A percentile compares a stretch with the other conserved stretches of the same genome.
These are phyloP conservation scores for Parochlus steinenii DNA, from an alignment of 2,888 invertebrate species.

Conservation along the genomic window DNA sequence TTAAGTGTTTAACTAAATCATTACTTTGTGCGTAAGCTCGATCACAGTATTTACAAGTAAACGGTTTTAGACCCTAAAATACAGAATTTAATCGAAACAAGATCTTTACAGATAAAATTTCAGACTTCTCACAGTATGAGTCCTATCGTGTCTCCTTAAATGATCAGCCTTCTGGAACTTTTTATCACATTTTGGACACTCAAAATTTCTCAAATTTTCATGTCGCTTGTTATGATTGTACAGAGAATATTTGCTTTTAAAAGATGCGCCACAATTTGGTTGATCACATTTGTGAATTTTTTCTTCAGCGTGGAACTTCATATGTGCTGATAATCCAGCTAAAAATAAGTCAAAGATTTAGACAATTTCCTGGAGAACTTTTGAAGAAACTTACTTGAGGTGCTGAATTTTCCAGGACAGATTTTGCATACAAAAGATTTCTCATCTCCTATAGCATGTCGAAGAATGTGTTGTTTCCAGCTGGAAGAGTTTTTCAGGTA, in stretches of 20 bases:
- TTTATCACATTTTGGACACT: no score
- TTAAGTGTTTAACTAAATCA: slow-evolving; percentile 9
- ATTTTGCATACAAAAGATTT: slow-evolving; percentile 6
- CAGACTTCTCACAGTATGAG: slow-evolving; percentile 4
- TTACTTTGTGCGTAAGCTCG: slow-evolving; percentile 9
- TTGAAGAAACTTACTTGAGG: no score
- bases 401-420: slow-evolving; percentile 5
- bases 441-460: slow-evolving; percentile 7
- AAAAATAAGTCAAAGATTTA: no score
- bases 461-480: slow-evolving; percentile 6
- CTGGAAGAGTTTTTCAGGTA: slow-evolving; percentile 8
- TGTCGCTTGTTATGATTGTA: no score
- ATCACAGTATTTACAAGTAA: slow-evolving; percentile 3
- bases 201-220: no score
- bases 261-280: slow-evolving; percentile 7
- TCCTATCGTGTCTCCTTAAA: slow-evolving; percentile 4
- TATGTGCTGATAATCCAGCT: slow-evolving; percentile 3
- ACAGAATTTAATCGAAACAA: no score
- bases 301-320: slow-evolving; percentile 1
- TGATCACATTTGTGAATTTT: slow-evolving; percentile 1
- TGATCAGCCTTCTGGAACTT: no score
- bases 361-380: no score
- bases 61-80: slow-evolving; percentile 10
- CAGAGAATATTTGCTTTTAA: slow-evolving; percentile 6
- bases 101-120: not conserved